Evolutionary conservation across 2,113 vertebrate genomes (phyloP), one percentile per base, ranked within the genome.

Genomic region (Phrynosoma blainvillii): DNA sequence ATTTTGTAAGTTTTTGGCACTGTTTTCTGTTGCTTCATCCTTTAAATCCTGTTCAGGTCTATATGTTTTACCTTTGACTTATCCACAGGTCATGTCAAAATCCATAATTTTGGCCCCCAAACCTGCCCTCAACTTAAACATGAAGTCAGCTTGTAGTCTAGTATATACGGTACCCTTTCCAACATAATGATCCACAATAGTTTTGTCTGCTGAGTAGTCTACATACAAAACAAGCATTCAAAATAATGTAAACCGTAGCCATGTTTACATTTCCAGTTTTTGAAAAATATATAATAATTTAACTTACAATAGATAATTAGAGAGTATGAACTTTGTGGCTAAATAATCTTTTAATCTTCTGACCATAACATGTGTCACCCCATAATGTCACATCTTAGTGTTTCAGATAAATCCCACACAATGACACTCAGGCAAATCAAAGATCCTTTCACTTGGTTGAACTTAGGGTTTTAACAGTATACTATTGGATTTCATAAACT

Each of bases 381-480:
- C 14, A 12, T 66, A 85, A 78, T 78, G 74, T 68, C 74, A 77
- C 40, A 66, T 66, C 74, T 85, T 36, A 32, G 14, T 30, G 56
- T 42, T 85, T 85, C 73, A 65, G 59, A 47, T 32, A 85, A 25
- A 85, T 85, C 56, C 59, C 59, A 66, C 25, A 66, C 74, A 78
- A 52, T 13, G 3, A 66, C 59, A 81, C 13, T 40, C 1, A 68
- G 74, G 16, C 42, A 77, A 85, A 85, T 78, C 36, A 85, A 85
- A 85, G 42, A 84, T 84, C 42, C 68, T 14, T 73, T 54, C 30
- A 59, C 74, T 78, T 78, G 74, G 65, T 16, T 85, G 84, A 85
- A 66, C 75, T 12, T 47, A 73, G 6, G 9, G 13, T 65, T 62
- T 76, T 85, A 85, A 27, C 14, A 65, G 25, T 36, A 66, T 32